Conservation (phyloP, 1,140 invertebrate species). For the Lepidurus couesii region DNA sequence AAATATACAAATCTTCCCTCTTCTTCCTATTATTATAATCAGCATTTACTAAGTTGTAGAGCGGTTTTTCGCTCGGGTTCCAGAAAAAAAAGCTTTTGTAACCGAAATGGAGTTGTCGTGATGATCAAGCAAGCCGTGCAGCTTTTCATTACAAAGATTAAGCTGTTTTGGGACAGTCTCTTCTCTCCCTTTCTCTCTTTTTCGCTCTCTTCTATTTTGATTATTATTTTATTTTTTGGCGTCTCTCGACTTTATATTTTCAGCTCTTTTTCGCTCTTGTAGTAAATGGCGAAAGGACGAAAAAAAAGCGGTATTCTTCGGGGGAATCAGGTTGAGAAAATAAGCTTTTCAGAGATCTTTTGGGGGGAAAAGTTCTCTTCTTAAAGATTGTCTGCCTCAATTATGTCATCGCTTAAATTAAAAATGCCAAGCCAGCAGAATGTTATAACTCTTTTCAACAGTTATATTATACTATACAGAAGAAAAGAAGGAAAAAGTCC, state of each 20-base stretch:
- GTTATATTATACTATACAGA: no score
- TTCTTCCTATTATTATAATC: no score
- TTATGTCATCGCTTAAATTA: conserved; percentile 11
- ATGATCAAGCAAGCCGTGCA: conserved; percentile 18
- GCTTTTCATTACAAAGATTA: conserved; percentile 16
- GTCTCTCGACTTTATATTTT: background rate
- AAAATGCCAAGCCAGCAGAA: conserved; percentile 12
- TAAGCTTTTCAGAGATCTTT: background rate
- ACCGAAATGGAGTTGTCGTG: background rate
- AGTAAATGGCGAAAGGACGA: background rate
- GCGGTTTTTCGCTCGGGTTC: background rate
- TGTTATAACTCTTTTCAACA: background rate
- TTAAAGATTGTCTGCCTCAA: background rate
- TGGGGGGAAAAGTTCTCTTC: background rate
- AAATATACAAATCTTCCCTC: no score
- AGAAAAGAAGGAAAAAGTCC: no score
- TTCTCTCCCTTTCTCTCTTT: no score
- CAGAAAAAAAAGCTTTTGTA: background rate
- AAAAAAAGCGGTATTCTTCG: background rate
- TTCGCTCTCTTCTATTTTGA: no score
- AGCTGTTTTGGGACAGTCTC: conserved; percentile 11
- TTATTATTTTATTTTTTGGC: background rate
- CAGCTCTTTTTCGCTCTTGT: background rate
- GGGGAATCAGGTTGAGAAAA: conserved; percentile 18
- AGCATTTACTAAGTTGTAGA: no score